Evolutionary conservation across 1,140 invertebrate genomes (phyloP).

Genomic region (Camponotus pennsylvanicus): DNA sequence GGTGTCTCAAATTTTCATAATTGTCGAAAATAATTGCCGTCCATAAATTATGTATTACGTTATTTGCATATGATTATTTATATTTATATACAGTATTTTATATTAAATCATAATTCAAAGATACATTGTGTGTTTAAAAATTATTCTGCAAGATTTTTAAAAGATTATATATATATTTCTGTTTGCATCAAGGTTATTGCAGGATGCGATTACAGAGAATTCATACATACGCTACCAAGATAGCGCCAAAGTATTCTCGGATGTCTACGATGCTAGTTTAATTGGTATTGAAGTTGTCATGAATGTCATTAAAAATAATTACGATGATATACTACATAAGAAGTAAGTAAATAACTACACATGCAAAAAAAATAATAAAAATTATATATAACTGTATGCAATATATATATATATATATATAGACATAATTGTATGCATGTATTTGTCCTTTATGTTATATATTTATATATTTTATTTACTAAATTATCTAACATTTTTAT

Average conservation of each 20-base stretch:
- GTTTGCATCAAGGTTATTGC: constrained; percentile 67
- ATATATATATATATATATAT: too few relatives aligned
- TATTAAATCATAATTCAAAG: neutral
- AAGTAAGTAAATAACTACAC: constrained; percentile 83
- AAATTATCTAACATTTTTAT: too few relatives aligned
- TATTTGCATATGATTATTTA: too few relatives aligned
- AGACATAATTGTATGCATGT: neutral
- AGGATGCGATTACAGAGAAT: constrained; percentile 68
- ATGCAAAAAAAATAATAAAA: neutral
- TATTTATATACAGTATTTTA: neutral
- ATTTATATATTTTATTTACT: neutral
- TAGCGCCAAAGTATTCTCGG: constrained; percentile 76
- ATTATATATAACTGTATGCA: neutral
- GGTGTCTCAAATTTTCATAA: neutral
- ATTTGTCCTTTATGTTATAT: neutral
- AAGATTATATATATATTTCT: neutral
- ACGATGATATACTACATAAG: constrained; percentile 77
- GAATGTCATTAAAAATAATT: constrained; percentile 84
- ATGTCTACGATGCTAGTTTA: constrained; percentile 84
- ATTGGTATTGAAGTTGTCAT: constrained; percentile 84
- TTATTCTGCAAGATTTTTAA: neutral
- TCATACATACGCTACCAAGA: constrained; percentile 77
- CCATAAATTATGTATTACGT: neutral
- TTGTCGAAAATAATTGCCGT: neutral
- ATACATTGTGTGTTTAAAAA: neutral